Evolutionary conservation across 1,140 invertebrate genomes (phyloP), one percentile per base, ranked within the genome.

Genomic region (Dryas iulia): DNA sequence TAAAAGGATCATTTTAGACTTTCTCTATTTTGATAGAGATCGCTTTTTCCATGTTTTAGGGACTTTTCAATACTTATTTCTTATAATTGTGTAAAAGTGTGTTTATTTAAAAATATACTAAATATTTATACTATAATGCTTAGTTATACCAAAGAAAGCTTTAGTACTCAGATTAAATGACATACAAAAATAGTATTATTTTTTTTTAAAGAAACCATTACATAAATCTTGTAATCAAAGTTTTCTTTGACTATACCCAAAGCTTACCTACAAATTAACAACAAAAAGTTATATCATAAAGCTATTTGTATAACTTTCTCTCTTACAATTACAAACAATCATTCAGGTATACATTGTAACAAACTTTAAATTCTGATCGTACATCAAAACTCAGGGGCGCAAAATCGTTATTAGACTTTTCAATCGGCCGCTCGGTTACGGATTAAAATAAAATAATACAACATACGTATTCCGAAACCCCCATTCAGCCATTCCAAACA

Each of bases 401-500:
- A 30, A 60, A 80, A 79, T 74, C 71, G 71, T 82, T 81, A 79
- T 77, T 78, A 76, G 69, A 76, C 69, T 76, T 77, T 77, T 77
- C 73, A 76, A 77, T 72, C 73, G 71, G 58, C 59, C 66, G 71
- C 79, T 79, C 81, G 78, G 74, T 85, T 71, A 79, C 81, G 84
- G 85, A 89, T 89, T 87, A 86, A 85, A 81, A 81, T 82, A 87
- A 86, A 87, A 87, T 85, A 87, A 88, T 87, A 77, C 77, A 77
- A 79, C 71, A 79, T 60, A 63, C 78, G 78, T 84, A 83, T 76
- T 76, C 78, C 69, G 73, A 76, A 77, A 76, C 74, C 71, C 77
- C 83, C 81, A 87, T 87, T 86, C 73, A 81, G 74, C 74, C 77
- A 84, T 78, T 79, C 71, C 83, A 87, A 88, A 90, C 86, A 90